Conservation (phyloP, 1,140 invertebrate species). For the Bombus confusus region DNA sequence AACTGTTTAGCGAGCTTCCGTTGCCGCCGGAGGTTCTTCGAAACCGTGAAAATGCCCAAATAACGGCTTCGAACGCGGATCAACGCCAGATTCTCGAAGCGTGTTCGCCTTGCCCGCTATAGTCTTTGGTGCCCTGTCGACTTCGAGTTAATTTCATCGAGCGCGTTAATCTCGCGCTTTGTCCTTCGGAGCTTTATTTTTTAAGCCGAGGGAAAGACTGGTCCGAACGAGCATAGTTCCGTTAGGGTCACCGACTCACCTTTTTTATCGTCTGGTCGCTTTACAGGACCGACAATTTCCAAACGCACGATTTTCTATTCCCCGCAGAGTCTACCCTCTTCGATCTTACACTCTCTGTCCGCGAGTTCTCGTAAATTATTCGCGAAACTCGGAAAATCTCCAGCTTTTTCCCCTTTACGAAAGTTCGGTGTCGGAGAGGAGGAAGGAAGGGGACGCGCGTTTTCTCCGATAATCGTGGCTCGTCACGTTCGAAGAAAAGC, state of each 20-base stretch:
- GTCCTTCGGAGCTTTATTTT: no score
- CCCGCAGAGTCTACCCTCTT: background rate
- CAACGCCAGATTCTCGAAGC: rapidly evolving
- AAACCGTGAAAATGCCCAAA: background rate
- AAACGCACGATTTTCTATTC: background rate
- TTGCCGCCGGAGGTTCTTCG: background rate
- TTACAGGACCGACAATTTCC: background rate
- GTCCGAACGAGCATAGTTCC: background rate
- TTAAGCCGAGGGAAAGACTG: background rate
- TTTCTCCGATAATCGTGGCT: background rate
- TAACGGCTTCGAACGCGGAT: background rate
- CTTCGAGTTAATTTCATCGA: background rate
- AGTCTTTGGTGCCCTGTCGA: no score
- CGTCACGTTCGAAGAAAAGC: background rate
- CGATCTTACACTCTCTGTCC: background rate
- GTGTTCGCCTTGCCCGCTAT: no score
- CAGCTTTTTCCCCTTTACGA: background rate
- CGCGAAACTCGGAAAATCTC: background rate
- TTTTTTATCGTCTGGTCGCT: background rate
- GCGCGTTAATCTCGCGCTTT: background rate
- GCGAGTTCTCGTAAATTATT: background rate
- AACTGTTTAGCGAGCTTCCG: background rate
- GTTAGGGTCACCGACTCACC: background rate
- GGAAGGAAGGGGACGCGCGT: background rate
- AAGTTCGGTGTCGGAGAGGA: background rate